Conservation (phyloP, 2,113 vertebrate genomes). For the Antechinus flavipes region DNA sequence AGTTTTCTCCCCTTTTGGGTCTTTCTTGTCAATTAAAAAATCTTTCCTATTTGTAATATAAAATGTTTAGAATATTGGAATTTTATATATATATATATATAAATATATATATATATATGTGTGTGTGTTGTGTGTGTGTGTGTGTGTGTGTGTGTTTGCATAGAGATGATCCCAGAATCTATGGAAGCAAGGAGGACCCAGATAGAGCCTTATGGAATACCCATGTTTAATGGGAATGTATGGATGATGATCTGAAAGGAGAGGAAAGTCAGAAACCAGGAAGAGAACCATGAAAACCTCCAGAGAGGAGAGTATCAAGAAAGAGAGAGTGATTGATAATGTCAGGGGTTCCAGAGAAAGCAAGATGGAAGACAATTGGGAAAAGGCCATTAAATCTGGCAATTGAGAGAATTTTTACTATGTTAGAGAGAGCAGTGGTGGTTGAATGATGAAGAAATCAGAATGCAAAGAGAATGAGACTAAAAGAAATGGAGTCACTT, state of each 20-base stretch:
- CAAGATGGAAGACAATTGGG: neutral
- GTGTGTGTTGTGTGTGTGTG: too few relatives aligned
- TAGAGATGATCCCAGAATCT: neutral
- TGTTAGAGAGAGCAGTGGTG: neutral
- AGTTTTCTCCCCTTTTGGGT: too few relatives aligned
- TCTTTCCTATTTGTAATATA: too few relatives aligned
- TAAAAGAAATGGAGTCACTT: neutral
- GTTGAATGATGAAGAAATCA: neutral
- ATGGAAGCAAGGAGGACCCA: neutral
- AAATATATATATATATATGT: too few relatives aligned
- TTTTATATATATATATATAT: too few relatives aligned
- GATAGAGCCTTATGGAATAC: neutral
- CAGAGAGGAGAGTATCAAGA: neutral
- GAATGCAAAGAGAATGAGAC: neutral
- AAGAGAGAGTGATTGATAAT: neutral
- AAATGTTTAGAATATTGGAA: too few relatives aligned
- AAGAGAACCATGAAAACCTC: neutral
- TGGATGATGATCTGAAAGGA: neutral
- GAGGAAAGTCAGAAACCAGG: neutral
- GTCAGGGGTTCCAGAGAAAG: neutral
- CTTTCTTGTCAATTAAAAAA: too few relatives aligned
- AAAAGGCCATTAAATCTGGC: neutral
- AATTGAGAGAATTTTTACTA: neutral
- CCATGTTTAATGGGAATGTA: neutral
- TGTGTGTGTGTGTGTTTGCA: neutral